Percentiles rank a stretch among this genome's conserved stretches.
Evolutionary conservation across 92 coral and sea anemone species (phyloP).

Genomic region (Epizoanthus illoricatus): DNA sequence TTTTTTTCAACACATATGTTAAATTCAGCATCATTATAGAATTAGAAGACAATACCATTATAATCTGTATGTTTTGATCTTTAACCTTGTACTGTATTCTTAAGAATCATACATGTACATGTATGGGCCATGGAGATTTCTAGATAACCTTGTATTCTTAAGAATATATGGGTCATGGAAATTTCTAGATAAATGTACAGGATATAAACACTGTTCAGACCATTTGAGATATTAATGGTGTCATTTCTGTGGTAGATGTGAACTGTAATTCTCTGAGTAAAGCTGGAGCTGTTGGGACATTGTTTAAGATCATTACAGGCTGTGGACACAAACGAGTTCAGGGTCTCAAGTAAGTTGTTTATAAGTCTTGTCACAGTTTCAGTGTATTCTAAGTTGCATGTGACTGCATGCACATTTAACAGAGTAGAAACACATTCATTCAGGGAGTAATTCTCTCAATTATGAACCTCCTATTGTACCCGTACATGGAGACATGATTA

Average conservation of each 20-base stretch:
- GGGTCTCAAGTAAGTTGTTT: conserved; percentile 78
- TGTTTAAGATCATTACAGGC: conserved; percentile 80
- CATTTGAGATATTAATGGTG: not conserved
- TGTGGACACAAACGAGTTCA: conserved; percentile 97
- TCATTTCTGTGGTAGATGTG: conserved; percentile 61
- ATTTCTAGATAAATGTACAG: no score
- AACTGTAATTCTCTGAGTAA: conserved; percentile 87
- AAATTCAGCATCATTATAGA: no score
- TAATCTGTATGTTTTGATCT: not conserved
- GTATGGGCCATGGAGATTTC: not conserved
- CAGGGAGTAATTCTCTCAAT: no score
- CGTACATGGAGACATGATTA: no score
- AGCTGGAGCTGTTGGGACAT: conserved; percentile 81
- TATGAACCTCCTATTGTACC: no score
- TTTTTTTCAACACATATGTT: not conserved
- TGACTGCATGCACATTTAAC: no score
- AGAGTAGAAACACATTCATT: no score
- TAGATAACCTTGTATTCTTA: not conserved
- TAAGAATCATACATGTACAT: no score
- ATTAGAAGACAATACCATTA: not conserved
- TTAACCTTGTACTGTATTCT: conserved; percentile 6
- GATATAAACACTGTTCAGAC: not conserved
- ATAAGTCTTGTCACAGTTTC: no score
- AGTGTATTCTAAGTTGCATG: no score
- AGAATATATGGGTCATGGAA: not conserved